phyloP scores from a whole-genome alignment of 2,888 invertebrate genomes.

The Polymixis lichenea region DNA sequence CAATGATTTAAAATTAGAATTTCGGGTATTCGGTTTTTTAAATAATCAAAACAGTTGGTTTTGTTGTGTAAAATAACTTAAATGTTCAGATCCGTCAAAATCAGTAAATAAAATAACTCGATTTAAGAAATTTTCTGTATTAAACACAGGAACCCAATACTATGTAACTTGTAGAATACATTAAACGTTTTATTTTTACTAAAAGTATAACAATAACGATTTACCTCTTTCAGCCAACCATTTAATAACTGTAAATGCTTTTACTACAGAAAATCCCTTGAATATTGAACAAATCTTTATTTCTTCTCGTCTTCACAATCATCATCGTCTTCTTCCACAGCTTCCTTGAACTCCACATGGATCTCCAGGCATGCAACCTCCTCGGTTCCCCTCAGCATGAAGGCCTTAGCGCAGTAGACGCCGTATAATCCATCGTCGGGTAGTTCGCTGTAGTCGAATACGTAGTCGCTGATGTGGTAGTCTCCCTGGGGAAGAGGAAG shows the following conservation, averaged over 20 bases:
- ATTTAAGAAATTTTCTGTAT: not conserved
- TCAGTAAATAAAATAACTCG: not conserved
- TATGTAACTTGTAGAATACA: not conserved
- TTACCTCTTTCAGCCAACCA: not conserved
- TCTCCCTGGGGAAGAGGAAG: slow-evolving; percentile 38
- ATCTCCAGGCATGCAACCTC: slow-evolving; percentile 52
- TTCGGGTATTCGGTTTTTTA: no score
- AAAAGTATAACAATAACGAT: not conserved
- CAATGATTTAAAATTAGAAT: no score
- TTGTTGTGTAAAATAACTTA: not conserved
- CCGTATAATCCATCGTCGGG: slow-evolving; percentile 43
- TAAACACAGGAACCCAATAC: not conserved
- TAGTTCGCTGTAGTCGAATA: slow-evolving; percentile 54
- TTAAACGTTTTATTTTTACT: not conserved
- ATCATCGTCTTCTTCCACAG: slow-evolving; percentile 39
- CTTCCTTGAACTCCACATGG: slow-evolving; percentile 47
- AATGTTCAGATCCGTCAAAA: not conserved
- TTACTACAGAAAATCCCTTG: not conserved
- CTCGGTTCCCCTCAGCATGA: slow-evolving; percentile 5
- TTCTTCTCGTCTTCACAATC: slow-evolving; percentile 38
- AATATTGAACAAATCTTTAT: slow-evolving; percentile 1
- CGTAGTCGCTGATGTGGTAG: slow-evolving; percentile 11
- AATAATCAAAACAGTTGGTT: no score
- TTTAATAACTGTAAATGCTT: not conserved
- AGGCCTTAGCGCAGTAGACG: slow-evolving; percentile 20